phyloP scores from a whole-genome alignment of 2,797 vertebrate species.

The Enteromius treurensis region DNA sequence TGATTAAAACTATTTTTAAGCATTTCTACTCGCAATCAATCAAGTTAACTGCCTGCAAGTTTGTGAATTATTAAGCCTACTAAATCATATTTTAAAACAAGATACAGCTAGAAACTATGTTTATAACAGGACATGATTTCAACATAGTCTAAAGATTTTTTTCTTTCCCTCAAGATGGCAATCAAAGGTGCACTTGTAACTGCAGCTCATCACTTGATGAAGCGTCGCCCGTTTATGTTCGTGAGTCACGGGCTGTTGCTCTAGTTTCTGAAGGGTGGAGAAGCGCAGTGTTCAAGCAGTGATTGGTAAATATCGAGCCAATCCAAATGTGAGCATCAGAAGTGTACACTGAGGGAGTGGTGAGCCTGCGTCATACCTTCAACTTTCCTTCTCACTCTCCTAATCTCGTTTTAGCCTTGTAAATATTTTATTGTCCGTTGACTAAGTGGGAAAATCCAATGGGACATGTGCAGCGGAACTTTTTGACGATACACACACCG shows the following conservation, averaged over 20 bases:
- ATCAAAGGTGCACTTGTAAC: not conserved
- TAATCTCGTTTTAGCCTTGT: conserved; percentile 23
- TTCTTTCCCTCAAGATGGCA: no score
- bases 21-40: not conserved
- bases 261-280: conserved; percentile 43
- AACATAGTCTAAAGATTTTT: not conserved
- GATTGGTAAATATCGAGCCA: conserved; percentile 71
- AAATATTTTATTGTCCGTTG: conserved; percentile 13
- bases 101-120: not conserved
- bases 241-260: conserved; percentile 33
- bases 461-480: not conserved
- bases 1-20: not conserved
- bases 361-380: conserved; percentile 60
- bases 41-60: not conserved
- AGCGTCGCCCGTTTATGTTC: not conserved
- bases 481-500: not conserved
- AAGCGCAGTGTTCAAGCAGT: conserved; percentile 60
- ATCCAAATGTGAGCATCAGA: conserved; percentile 61
- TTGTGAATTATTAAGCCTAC: not conserved
- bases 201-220: not conserved
- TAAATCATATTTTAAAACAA: not conserved
- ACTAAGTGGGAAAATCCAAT: conserved; percentile 14
- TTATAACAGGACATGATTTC: not conserved
- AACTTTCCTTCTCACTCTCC: conserved; percentile 15
- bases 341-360: conserved; percentile 64